Base-by-base conservation (phyloP, 2,797 vertebrate genomes). In the Epinephelus malabaricus region DNA sequence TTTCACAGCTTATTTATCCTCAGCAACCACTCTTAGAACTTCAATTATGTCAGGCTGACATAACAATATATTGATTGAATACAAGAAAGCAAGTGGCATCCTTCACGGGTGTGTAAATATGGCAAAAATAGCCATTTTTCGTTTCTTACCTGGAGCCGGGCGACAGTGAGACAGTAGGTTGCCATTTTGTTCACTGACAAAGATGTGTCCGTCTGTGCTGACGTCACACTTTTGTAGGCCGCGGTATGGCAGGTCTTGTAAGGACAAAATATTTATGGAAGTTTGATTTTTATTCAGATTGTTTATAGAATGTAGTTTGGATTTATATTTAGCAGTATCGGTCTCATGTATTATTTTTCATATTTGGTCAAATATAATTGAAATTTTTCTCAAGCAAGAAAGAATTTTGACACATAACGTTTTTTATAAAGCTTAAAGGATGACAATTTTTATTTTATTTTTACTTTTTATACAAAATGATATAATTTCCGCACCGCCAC, bases 151-250 rank as follows among this genome's bases (percentile, higher is more conserved):
- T 97, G 96, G 25, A 99, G 93, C 93, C 97, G 96, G 91, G 96
- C 85, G 74, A 95, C 96, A 78, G 97, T 95, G 2, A 97, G 94
- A 90, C 96, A 97, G 96, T 98, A 98, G 30, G 97, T 96, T 96
- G 97, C 97, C 98, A 99, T 99, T 98, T 99, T 98, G 97, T 96
- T 96, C 97, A 97, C 97, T 98, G 98, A 99, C 97, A 98, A 98
- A 98, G 97, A 98, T 98, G 96, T 93, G 97, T 93, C 95, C 95
- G 93, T 9, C 74, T 0, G n/a, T 14, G 21, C 88, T 97, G 94
- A 96, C 97, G 97, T 96, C 86, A 89, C 60, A 0, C 0, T 0
- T 49, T 83, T 87, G 7, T 85, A 60, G 9, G 8, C 3, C 3
- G 1, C 12, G 56, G 18, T 27, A 38, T 13, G 2, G 21, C 62